Evolutionary conservation across 2,888 invertebrate species (phyloP).

Genomic region (Eurytoma adleriae): DNA sequence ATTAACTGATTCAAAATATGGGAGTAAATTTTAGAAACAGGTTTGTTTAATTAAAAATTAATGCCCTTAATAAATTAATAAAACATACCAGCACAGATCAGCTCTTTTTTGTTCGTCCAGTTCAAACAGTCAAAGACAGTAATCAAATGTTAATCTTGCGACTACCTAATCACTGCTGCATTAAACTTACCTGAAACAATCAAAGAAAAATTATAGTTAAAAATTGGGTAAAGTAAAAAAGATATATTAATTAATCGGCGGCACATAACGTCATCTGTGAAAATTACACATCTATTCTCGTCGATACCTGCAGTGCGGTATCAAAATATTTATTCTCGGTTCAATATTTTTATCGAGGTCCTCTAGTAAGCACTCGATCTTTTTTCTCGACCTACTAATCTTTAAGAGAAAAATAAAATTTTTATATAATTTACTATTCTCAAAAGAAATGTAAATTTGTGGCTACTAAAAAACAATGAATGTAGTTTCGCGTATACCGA

Average conservation of each 20-base stretch:
- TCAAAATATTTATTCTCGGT: constrained; percentile 23
- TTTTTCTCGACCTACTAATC: not conserved
- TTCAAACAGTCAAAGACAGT: not conserved
- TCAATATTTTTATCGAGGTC: constrained; percentile 23
- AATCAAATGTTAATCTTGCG: constrained; percentile 12
- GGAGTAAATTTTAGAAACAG: no score
- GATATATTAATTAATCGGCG: constrained; percentile 16
- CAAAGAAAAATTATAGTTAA: constrained; percentile 13
- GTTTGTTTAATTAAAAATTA: no score
- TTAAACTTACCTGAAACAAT: constrained; percentile 52
- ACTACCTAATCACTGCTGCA: no score
- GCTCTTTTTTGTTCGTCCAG: not conserved
- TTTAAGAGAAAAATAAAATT: no score
- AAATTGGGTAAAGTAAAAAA: constrained; percentile 2
- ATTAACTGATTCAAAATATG: no score
- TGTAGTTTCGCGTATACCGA: no score
- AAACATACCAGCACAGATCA: constrained; percentile 25
- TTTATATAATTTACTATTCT: not conserved
- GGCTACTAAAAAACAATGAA: not conserved
- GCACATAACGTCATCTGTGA: not conserved
- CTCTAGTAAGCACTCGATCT: not conserved
- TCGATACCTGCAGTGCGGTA: constrained; percentile 40
- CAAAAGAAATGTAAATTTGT: not conserved
- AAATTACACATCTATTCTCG: constrained; percentile 17
- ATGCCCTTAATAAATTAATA: not conserved